phyloP scores from a whole-genome alignment of 2,888 invertebrate species.

The Drosophila quinaria region DNA sequence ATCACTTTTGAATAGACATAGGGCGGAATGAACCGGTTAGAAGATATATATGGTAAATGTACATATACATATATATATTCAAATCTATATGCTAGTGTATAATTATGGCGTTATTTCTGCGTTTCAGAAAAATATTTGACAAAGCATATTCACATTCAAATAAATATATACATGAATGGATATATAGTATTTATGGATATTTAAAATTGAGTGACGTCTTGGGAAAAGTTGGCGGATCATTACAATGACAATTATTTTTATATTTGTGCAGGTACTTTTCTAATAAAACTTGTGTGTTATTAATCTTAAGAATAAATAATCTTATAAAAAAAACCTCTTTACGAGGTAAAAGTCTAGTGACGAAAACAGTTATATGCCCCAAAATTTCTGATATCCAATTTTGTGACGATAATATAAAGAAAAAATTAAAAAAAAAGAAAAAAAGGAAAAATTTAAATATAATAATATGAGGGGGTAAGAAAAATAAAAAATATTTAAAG shows the following conservation, averaged over 20 bases:
- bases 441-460: too few species aligned
- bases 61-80: slow-evolving; percentile 4
- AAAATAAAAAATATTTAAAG: too few species aligned
- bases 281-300: background rate
- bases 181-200: slow-evolving; percentile 4
- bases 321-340: too few species aligned
- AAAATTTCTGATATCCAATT: too few species aligned
- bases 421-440: too few species aligned
- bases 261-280: background rate
- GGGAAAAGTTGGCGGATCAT: background rate
- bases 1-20: slow-evolving; percentile 19
- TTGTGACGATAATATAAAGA: too few species aligned
- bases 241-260: background rate
- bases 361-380: too few species aligned
- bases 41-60: slow-evolving; percentile 32
- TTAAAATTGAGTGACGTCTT: background rate
- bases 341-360: too few species aligned
- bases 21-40: slow-evolving; percentile 59
- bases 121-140: slow-evolving; percentile 60
- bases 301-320: background rate
- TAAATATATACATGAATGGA: background rate
- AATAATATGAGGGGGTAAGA: too few species aligned
- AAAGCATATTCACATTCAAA: slow-evolving; percentile 40
- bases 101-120: slow-evolving; percentile 50
- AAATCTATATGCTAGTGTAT: slow-evolving; percentile 8